phyloP scores from a whole-genome alignment of 2,888 invertebrate species.

The Diplolepis rosae region DNA sequence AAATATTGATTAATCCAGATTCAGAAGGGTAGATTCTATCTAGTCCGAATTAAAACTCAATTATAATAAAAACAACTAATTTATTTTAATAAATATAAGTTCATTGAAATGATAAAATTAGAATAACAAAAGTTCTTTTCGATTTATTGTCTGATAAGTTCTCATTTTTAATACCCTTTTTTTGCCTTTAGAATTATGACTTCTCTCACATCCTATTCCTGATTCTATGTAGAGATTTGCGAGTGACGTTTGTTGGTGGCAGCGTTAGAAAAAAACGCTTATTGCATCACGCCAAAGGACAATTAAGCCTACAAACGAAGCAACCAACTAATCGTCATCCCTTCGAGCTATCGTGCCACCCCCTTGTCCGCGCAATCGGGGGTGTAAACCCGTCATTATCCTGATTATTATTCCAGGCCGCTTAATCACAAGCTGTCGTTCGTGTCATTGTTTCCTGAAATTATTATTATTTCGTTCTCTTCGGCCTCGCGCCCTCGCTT shows the following conservation, averaged over 20 bases:
- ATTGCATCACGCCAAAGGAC: constrained; percentile 70
- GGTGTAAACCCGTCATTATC: constrained; percentile 70
- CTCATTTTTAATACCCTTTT: not conserved
- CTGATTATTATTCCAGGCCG: constrained; percentile 69
- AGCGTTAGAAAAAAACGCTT: constrained; percentile 48
- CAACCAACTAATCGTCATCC: constrained; percentile 49
- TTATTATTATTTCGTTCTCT: constrained; percentile 56
- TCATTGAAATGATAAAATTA: constrained; percentile 9
- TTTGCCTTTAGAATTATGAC: constrained; percentile 15
- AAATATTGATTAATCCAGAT: no score
- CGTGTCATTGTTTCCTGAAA: constrained; percentile 67
- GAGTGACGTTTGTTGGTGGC: constrained; percentile 20
- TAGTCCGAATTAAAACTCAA: no score
- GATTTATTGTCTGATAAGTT: constrained; percentile 10
- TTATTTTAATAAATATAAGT: not conserved
- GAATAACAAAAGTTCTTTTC: constrained; percentile 9
- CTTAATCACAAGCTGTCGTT: constrained; percentile 68
- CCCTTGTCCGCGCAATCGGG: constrained; percentile 46
- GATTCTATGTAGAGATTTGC: constrained; percentile 22
- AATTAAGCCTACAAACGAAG: constrained; percentile 70
- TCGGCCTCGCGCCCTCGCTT: constrained; percentile 52
- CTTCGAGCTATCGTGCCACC: constrained; percentile 25
- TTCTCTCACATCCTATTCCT: constrained; percentile 21
- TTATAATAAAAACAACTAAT: no score
- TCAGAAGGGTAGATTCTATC: no score